Percentiles rank a stretch among this genome's conserved stretches.
phyloP scores from a whole-genome alignment of 2,797 vertebrate genomes.

The Phoebastria nigripes region DNA sequence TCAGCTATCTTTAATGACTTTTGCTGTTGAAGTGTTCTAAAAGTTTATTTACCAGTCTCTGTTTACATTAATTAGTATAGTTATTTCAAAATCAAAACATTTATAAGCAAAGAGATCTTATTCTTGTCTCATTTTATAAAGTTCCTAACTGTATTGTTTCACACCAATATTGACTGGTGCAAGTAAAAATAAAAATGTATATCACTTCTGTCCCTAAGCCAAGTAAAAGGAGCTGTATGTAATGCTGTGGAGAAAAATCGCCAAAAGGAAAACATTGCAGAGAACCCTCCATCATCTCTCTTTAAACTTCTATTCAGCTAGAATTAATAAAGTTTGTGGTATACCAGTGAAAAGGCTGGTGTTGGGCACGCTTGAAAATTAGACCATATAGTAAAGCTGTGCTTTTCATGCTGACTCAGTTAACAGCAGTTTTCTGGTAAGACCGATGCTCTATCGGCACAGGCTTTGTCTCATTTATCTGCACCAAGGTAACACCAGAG shows the following conservation, averaged over 20 bases:
- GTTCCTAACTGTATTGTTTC: background rate
- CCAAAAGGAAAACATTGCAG: background rate
- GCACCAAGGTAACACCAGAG: background rate
- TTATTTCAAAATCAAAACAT: constrained; percentile 14
- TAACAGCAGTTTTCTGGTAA: background rate
- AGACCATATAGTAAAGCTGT: background rate
- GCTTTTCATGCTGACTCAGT: background rate
- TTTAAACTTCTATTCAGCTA: background rate
- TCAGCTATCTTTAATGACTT: constrained; percentile 26
- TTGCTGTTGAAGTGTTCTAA: background rate
- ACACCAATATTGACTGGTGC: background rate
- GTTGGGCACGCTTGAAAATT: background rate
- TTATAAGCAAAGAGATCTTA: background rate
- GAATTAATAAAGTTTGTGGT: background rate
- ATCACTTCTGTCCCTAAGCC: background rate
- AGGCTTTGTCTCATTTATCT: background rate
- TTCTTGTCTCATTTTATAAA: background rate
- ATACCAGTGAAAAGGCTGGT: background rate
- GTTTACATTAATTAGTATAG: background rate
- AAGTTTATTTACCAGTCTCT: constrained; percentile 38
- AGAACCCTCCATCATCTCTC: background rate
- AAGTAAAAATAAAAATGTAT: background rate
- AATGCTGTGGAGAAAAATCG: background rate
- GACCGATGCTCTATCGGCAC: background rate
- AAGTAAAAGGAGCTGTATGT: background rate